Percentiles rank a stretch among this genome's conserved stretches.
Evolutionary conservation across 2,113 vertebrate species (phyloP).

Genomic region (Hippolais icterina): DNA sequence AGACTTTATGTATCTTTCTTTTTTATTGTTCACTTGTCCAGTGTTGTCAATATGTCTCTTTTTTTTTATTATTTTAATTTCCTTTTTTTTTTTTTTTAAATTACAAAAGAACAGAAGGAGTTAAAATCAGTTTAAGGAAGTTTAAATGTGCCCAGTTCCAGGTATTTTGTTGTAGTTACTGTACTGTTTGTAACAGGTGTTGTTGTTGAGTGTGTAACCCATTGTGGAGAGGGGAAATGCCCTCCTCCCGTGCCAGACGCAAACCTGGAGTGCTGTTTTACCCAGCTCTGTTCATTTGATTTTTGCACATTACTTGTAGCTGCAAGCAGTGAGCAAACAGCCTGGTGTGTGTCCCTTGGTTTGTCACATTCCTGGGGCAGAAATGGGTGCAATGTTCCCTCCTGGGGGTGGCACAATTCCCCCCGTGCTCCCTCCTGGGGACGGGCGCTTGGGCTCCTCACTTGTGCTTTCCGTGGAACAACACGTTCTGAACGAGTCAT

Average conservation of each 20-base stretch:
- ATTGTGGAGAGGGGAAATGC: constrained; percentile 32
- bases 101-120: constrained; percentile 58
- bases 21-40: constrained; percentile 75
- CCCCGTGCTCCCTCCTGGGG: neutral
- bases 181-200: constrained; percentile 70
- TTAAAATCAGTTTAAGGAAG: constrained; percentile 69
- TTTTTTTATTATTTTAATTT: neutral
- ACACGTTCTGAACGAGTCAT: constrained; percentile 55
- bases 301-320: constrained; percentile 75
- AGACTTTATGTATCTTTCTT: constrained; percentile 76
- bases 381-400: neutral
- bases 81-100: neutral
- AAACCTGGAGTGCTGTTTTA: constrained; percentile 24
- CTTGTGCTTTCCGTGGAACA: constrained; percentile 49
- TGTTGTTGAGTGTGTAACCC: constrained; percentile 62
- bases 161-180: constrained; percentile 63
- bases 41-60: constrained; percentile 74
- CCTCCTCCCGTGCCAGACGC: constrained; percentile 45
- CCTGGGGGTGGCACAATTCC: neutral
- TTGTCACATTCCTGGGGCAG: constrained; percentile 14
- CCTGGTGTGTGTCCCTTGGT: constrained; percentile 47
- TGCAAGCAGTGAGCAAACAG: constrained; percentile 46
- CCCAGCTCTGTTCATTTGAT: constrained; percentile 26
- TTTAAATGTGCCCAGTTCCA: constrained; percentile 58
- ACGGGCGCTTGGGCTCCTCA: constrained; percentile 1